A percentile compares a stretch with the other conserved stretches of the same genome.
These are phyloP conservation scores for Hydrotaea cyrtoneurina DNA, from an alignment of 2,888 invertebrate species.

Conservation along the genomic window DNA sequence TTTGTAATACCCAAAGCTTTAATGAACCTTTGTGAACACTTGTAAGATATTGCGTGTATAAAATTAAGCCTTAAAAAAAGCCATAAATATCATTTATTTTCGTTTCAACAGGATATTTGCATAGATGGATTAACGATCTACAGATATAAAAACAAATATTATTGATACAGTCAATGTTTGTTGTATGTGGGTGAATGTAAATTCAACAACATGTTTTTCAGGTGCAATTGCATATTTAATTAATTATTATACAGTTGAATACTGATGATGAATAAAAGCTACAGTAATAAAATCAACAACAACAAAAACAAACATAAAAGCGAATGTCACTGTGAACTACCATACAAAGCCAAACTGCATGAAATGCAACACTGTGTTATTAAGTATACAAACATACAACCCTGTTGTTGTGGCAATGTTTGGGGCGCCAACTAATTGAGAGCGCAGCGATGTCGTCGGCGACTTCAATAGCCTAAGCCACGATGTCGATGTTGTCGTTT, in stretches of 20 bases:
- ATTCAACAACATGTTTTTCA: slow-evolving; percentile 9
- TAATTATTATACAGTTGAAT: not conserved
- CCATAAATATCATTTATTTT: not conserved
- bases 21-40: slow-evolving; percentile 66
- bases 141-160: not conserved
- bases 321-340: not conserved
- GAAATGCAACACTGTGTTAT: not conserved
- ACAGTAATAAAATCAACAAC: not conserved
- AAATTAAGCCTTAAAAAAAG: not conserved
- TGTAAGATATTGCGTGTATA: not conserved
- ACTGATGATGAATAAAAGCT: not conserved
- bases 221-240: not conserved
- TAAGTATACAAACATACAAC: no score
- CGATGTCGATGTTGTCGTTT: no score
- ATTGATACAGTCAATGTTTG: not conserved
- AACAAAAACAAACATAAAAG: not conserved
- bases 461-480: no score
- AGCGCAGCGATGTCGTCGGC: no score
- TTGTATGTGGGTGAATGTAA: not conserved
- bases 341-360: not conserved
- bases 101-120: not conserved
- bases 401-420: no score
- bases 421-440: no score
- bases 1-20: slow-evolving; percentile 53
- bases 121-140: not conserved